Evolutionary conservation across 2,797 vertebrate genomes (phyloP).

Genomic region (Malacoraja senta): DNA sequence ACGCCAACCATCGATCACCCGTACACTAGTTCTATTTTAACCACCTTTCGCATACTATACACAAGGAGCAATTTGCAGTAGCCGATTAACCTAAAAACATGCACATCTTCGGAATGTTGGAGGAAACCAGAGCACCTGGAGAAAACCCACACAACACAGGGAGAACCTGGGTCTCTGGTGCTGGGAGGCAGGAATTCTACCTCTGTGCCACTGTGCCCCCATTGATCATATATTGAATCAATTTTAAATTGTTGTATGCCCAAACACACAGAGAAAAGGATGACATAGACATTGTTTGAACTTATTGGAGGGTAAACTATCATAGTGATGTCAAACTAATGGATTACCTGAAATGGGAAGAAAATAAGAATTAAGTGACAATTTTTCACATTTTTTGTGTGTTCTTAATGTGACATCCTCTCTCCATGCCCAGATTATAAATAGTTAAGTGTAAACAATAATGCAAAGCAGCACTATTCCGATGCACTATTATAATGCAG

Average conservation of each 20-base stretch:
- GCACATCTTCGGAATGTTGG: no score
- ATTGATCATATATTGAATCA: neutral
- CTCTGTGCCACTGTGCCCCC: no score
- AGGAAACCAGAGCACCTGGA: no score
- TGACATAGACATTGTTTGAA: neutral
- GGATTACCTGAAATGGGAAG: neutral
- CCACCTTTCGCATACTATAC: no score
- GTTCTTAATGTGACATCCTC: neutral
- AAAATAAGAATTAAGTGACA: neutral
- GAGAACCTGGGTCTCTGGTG: no score
- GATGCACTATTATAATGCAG: neutral
- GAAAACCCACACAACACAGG: no score
- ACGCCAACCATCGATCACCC: no score
- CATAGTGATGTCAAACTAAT: neutral
- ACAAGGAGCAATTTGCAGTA: no score
- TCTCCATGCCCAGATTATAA: neutral
- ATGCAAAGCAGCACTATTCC: neutral
- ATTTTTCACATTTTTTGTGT: neutral
- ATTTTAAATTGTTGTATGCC: neutral
- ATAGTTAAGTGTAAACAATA: neutral
- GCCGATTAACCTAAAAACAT: no score
- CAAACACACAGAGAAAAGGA: neutral
- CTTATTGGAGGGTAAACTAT: neutral
- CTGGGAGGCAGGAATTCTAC: no score
- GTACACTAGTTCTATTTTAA: no score